Evolutionary conservation across 2,113 vertebrate species (phyloP).

Genomic region (Stictonetta naevosa): DNA sequence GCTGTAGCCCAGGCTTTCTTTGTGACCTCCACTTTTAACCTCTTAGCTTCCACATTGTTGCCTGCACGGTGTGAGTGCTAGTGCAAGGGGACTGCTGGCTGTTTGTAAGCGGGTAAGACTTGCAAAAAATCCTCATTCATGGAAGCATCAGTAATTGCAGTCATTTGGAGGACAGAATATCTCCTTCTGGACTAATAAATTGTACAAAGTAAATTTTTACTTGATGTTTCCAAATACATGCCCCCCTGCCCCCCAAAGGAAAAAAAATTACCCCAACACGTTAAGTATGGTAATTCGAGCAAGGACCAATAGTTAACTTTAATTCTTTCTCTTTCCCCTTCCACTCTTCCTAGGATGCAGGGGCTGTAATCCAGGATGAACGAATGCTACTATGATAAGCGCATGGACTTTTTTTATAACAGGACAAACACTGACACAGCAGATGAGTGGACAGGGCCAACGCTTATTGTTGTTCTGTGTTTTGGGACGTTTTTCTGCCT

Average conservation of each 20-base stretch:
- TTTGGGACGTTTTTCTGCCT: conserved; percentile 91
- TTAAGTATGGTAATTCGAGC: not conserved
- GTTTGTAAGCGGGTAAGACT: not conserved
- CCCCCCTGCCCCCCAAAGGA: no score
- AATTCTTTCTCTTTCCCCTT: not conserved
- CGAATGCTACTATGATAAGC: conserved; percentile 85
- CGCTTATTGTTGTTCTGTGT: conserved; percentile 85
- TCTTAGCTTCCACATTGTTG: not conserved
- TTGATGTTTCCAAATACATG: not conserved
- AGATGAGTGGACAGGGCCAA: conserved; percentile 80
- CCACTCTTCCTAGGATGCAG: conserved; percentile 67
- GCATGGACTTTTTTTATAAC: conserved; percentile 95
- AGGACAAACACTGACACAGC: conserved; percentile 76
- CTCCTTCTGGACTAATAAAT: not conserved
- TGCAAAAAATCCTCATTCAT: not conserved
- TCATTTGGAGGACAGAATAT: not conserved
- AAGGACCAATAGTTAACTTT: not conserved
- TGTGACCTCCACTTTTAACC: conserved; percentile 32
- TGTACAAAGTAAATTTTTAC: not conserved
- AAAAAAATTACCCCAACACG: not conserved
- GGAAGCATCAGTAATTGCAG: not conserved
- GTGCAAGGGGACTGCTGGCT: not conserved
- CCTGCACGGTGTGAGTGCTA: not conserved
- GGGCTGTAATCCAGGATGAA: conserved; percentile 84
- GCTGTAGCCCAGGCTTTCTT: conserved; percentile 1